Percentiles rank a stretch among this genome's conserved stretches.
Evolutionary conservation across 2,113 vertebrate species (phyloP).

Genomic region (Sitta europaea): DNA sequence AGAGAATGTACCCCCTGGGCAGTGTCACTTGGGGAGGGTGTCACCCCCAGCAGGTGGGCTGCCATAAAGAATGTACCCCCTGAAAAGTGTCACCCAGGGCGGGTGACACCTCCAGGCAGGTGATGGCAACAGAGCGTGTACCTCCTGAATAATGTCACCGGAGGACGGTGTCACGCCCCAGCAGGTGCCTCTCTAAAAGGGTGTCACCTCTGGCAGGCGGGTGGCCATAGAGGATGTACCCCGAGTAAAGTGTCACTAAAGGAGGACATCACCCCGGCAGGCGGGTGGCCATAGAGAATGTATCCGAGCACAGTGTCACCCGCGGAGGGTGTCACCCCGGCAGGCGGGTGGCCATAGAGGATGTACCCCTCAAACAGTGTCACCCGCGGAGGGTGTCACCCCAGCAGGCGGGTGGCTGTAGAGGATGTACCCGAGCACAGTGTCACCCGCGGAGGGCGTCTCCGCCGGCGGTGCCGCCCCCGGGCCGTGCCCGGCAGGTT

Average conservation of each 20-base stretch:
- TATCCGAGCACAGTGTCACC: no score
- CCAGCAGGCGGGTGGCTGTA: neutral
- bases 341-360: neutral
- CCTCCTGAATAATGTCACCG: neutral
- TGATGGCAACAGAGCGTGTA: neutral
- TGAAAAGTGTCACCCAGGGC: neutral
- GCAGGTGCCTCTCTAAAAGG: no score
- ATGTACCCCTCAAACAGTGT: neutral
- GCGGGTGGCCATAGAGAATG: neutral
- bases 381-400: rapidly evolving
- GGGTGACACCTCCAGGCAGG: neutral
- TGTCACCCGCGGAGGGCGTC: neutral
- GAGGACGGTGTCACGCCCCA: neutral
- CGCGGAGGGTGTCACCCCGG: neutral
- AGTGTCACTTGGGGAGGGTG: neutral
- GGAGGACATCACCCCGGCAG: no score
- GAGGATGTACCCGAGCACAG: no score
- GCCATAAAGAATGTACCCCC: no score
- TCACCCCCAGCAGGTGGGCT: neutral
- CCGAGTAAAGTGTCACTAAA: neutral
- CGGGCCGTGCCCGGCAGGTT: neutral
- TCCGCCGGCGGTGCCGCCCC: neutral
- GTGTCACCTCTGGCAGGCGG: neutral
- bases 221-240: rapidly evolving
- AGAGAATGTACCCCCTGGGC: no score